Evolutionary conservation across 2,797 vertebrate species (phyloP).

Genomic region (Aeoliscus strigatus): DNA sequence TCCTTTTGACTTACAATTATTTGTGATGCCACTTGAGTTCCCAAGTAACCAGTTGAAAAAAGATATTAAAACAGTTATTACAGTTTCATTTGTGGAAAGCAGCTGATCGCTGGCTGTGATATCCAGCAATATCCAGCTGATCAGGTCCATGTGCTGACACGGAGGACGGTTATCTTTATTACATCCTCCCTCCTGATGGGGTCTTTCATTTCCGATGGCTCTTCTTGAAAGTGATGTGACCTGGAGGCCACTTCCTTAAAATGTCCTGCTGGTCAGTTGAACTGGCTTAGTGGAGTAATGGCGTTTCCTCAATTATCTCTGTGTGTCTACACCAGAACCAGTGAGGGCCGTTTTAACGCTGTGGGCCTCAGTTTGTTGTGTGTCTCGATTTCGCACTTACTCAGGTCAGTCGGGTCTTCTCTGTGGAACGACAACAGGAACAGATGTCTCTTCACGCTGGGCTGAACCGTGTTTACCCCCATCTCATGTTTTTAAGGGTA

Average conservation of each 20-base stretch:
- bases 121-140: conserved; percentile 16
- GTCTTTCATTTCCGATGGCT: conserved; percentile 41
- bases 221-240: conserved; percentile 7
- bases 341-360: conserved; percentile 9
- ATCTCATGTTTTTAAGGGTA: conserved; percentile 45
- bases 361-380: conserved; percentile 17
- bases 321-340: conserved; percentile 11
- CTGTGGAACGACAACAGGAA: conserved; percentile 25
- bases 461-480: conserved; percentile 29
- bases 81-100: conserved; percentile 45
- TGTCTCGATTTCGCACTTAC: conserved; percentile 7
- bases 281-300: conserved; percentile 20
- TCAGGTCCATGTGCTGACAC: conserved; percentile 50
- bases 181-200: conserved; percentile 13
- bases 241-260: conserved; percentile 8
- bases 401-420: conserved; percentile 3
- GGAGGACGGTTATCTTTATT: conserved; percentile 45
- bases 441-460: conserved; percentile 35
- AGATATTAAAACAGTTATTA: conserved; percentile 21
- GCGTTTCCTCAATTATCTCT: conserved; percentile 30
- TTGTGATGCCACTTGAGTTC: conserved; percentile 6
- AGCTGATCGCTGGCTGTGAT: conserved; percentile 15
- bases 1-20: conserved; percentile 8
- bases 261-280: conserved; percentile 27
- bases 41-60: conserved; percentile 24